Evolutionary conservation across 2,797 vertebrate species (phyloP), one percentile per base, ranked within the genome.

Genomic region (Parauchenoglanis punctatus): DNA sequence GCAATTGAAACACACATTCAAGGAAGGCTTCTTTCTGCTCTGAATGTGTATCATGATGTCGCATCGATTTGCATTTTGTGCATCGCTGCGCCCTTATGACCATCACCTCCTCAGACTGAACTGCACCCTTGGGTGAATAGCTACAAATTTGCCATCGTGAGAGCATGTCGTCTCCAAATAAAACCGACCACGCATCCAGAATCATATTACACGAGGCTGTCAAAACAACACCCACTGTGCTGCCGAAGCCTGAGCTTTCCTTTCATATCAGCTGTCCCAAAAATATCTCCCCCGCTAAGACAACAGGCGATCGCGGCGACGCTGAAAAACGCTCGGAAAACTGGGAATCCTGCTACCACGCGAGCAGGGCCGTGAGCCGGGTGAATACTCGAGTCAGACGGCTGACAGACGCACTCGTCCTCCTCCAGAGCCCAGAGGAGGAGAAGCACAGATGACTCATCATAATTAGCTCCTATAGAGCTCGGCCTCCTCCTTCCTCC

Each of bases 361-460:
- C 12, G 28, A 84, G 67, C 72, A 7, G 11, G 58, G 61, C 70
- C 80, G 35, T 59, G 84, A 85, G 77, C 72, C 58, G 84, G 54
- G 76, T 81, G 72, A 86, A 81, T 63, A 56, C 85, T 81, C 76
- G 81, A 84, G 84, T 88, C 67, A 86, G 88, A 81, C 68, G 25
- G 80, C 68, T 88, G 89, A 88, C 75, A 86, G 86, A 86, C 81
- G 56, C 59, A 49, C 67, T 86, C 84, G 65, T 86, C 81, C 84
- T 78, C 81, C 81, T 59, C 81, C 83, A 86, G 82, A 86, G 65
- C 87, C 77, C 12, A 76, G 86, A 83, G 82, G 44, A 84, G 83
- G 82, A 82, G 89, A 85, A 85, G 83, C 68, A 80, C 61, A 54
- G 56, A 87, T 87, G 86, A 88, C 75, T 89, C 89, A 88, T 87